These are phyloP conservation scores for Nasua narica DNA, from an alignment of 2,797 vertebrate genomes.

Conservation along the genomic window DNA sequence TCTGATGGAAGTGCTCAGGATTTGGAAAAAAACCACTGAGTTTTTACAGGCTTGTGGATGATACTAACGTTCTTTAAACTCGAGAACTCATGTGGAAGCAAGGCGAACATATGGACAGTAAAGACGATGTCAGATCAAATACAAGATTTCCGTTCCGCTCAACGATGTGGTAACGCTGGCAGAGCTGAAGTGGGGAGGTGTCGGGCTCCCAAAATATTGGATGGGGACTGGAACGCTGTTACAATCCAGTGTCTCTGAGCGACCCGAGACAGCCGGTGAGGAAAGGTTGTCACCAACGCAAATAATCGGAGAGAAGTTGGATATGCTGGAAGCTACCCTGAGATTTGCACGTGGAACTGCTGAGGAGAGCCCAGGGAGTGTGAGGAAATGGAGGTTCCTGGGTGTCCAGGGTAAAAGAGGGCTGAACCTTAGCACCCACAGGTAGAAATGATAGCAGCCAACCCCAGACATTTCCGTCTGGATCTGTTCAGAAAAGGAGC, in stretches of 20 bases:
- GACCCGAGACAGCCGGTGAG: slow-evolving; percentile 32
- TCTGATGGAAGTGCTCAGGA: not conserved
- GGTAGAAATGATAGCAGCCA: not conserved
- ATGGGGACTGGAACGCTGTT: not conserved
- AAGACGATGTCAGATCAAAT: not conserved
- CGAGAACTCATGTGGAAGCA: not conserved
- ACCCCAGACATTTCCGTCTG: not conserved
- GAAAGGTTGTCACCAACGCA: slow-evolving; percentile 43
- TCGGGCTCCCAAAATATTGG: not conserved
- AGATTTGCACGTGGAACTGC: not conserved
- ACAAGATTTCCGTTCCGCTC: not conserved
- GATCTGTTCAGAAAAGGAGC: not conserved
- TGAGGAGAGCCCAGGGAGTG: not conserved
- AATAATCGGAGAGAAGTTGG: slow-evolving; percentile 27
- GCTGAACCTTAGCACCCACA: not conserved
- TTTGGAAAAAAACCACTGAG: not conserved
- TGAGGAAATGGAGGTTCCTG: not conserved
- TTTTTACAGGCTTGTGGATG: not conserved
- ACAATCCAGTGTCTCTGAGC: slow-evolving; percentile 10
- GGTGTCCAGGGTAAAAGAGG: not conserved
- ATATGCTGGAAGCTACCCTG: not conserved
- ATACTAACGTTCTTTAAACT: not conserved
- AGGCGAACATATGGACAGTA: not conserved
- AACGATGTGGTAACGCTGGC: not conserved
- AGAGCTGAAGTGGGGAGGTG: not conserved